Conservation (phyloP, 2,888 invertebrate genomes). For the Galeopsomyia nigrocyanea region DNA sequence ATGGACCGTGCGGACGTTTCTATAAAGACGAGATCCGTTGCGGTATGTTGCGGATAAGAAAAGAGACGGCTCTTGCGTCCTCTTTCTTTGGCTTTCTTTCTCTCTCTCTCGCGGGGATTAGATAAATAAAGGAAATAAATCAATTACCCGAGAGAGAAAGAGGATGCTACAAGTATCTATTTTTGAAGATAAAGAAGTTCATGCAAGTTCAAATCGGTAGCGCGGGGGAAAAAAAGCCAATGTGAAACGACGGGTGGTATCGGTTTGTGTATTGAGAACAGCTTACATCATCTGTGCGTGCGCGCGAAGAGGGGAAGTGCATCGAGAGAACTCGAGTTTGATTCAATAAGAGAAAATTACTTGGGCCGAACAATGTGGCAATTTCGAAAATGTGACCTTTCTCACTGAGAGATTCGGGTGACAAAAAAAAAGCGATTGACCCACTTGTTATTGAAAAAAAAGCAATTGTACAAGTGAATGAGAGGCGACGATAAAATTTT, state of each 20-base stretch:
- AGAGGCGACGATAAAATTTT: too few species aligned
- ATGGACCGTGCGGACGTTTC: too few species aligned
- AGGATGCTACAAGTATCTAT: too few species aligned
- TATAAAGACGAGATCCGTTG: too few species aligned
- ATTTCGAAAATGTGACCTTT: not conserved
- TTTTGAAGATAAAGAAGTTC: not conserved
- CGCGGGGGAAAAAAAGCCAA: not conserved
- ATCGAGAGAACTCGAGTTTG: not conserved
- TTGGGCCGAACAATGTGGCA: not conserved
- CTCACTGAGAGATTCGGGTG: not conserved
- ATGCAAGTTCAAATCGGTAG: not conserved
- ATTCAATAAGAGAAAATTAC: slow-evolving; percentile 14
- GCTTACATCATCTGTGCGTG: not conserved
- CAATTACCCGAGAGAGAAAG: slow-evolving; percentile 15
- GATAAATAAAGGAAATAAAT: slow-evolving; percentile 7
- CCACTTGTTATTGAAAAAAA: too few species aligned
- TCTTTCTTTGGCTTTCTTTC: too few species aligned
- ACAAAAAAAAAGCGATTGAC: not conserved
- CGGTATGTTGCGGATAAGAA: too few species aligned
- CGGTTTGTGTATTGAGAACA: not conserved
- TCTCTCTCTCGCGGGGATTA: slow-evolving; percentile 17
- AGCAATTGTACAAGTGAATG: too few species aligned
- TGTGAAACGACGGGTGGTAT: not conserved
- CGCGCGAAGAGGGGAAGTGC: not conserved
- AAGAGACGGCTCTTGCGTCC: too few species aligned